A percentile compares a stretch with the other conserved stretches of the same genome.
Evolutionary conservation across 2,888 invertebrate genomes (phyloP).

Genomic region (Catocala nupta): DNA sequence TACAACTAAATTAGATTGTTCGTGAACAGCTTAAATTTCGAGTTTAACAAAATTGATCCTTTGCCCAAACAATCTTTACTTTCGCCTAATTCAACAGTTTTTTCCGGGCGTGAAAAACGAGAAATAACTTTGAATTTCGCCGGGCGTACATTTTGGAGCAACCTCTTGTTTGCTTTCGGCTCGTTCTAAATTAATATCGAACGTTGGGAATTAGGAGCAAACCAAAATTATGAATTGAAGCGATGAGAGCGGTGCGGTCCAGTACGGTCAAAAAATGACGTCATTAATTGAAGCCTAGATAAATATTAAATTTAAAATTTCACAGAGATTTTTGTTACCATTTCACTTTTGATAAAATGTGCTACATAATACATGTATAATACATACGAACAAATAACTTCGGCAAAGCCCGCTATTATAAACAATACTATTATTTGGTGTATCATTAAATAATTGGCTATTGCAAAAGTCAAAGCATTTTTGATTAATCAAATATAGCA

Average conservation of each 20-base stretch:
- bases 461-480: no score
- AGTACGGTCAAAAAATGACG: constrained; percentile 14
- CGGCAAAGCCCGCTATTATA: no score
- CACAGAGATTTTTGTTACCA: neutral
- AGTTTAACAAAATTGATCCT: constrained; percentile 64
- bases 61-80: constrained; percentile 68
- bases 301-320: constrained; percentile 1
- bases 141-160: constrained; percentile 54
- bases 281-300: neutral
- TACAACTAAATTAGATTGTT: constrained; percentile 55
- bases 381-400: no score
- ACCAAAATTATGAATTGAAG: constrained; percentile 56
- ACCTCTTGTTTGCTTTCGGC: constrained; percentile 62
- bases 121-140: constrained; percentile 60
- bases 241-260: constrained; percentile 37
- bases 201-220: constrained; percentile 61
- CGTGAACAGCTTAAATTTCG: constrained; percentile 55
- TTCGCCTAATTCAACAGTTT: constrained; percentile 69
- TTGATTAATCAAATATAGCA: constrained; percentile 22
- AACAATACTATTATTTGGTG: no score
- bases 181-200: constrained; percentile 68
- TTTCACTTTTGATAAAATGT: no score
- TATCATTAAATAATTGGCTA: neutral
- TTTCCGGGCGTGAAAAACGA: constrained; percentile 56
- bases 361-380: no score